phyloP scores from a whole-genome alignment of 2,888 invertebrate species.

The Drosophila cognata region DNA sequence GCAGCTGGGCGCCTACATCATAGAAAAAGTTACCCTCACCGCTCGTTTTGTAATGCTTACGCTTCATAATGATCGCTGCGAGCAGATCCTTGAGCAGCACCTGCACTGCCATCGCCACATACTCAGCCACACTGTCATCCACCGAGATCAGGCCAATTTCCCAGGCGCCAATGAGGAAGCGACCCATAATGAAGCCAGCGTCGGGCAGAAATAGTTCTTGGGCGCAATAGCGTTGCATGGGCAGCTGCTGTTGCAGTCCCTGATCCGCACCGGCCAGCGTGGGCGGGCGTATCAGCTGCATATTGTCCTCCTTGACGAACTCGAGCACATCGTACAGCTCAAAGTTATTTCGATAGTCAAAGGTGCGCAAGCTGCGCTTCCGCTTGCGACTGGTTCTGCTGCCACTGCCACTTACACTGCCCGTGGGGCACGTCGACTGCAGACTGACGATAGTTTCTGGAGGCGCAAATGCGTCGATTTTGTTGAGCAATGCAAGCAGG shows the following conservation, averaged over 20 bases:
- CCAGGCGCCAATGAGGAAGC: slow-evolving; percentile 95
- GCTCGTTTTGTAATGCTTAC: slow-evolving; percentile 91
- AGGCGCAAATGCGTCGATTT: slow-evolving; percentile 86
- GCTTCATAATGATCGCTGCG: slow-evolving; percentile 90
- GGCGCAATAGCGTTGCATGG: slow-evolving; percentile 87
- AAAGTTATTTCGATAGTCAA: slow-evolving; percentile 87
- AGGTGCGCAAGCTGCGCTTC: slow-evolving; percentile 85
- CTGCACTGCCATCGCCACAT: slow-evolving; percentile 93
- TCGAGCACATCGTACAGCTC: slow-evolving; percentile 88
- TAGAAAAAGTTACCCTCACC: slow-evolving; percentile 91
- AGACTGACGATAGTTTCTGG: slow-evolving; percentile 57
- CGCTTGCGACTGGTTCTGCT: slow-evolving; percentile 84
- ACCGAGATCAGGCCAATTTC: slow-evolving; percentile 94
- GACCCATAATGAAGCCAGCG: slow-evolving; percentile 91
- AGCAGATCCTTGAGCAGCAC: slow-evolving; percentile 93
- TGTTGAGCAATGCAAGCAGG: slow-evolving; percentile 91
- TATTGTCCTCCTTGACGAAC: slow-evolving; percentile 86
- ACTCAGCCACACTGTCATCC: slow-evolving; percentile 92
- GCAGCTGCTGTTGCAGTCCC: slow-evolving; percentile 71
- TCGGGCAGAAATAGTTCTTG: slow-evolving; percentile 94
- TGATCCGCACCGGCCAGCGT: slow-evolving; percentile 62
- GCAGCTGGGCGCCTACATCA: slow-evolving; percentile 91
- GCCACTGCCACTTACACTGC: slow-evolving; percentile 36
- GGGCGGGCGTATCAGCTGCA: slow-evolving; percentile 78
- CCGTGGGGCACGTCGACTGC: slow-evolving; percentile 29